Base-by-base conservation (phyloP, 2,888 invertebrate genomes). In the Caenorhabditis japonica region DNA sequence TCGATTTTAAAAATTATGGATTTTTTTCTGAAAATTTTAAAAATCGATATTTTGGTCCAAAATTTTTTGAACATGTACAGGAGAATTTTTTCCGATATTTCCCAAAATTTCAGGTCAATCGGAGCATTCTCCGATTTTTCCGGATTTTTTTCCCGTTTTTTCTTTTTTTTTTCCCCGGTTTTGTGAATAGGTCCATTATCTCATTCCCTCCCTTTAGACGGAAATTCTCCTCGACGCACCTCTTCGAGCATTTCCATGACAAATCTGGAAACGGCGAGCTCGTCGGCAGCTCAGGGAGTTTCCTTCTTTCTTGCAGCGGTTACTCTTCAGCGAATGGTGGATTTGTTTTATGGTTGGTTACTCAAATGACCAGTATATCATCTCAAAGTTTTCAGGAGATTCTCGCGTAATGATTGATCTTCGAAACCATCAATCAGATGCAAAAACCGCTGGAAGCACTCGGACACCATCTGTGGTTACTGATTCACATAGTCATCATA, bases 281-380 rank as follows among this genome's bases (percentile, higher is more conserved):
- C 74, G 3, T 62, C 68, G 10, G 61, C 74, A 12, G 62, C 72
- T 10, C 71, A 76, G 21, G 73, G 80, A 1, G 75, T 85, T 7
- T 83, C 81, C 5, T 86, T 86, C 68, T 86, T 85, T 66, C 62
- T 85, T 15, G 82, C 85, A 1, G 76, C 82, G 0, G 73, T 77
- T 2, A 80, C 83, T n/a, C 46, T 84, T 4, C 80, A 80, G 44
- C 70, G 82, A 52, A 80, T 86, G 79, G 75, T 86, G 55, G 85
- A 85, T 61, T 55, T 86, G 25, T 86, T 86, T 76, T 83, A 83
- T 66, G 86, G 85, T 82, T 34, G 5, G 49, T 64, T 21, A n/a
- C 5, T 13, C 27, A 10, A 2, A n/a, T 41, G n/a, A n/a, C n/a
- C n/a, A n/a, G n/a, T n/a, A n/a, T n/a, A n/a, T n/a, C n/a, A n/a